Base-by-base conservation (phyloP, 2,888 invertebrate species). In the Syrista parreyssii region DNA sequence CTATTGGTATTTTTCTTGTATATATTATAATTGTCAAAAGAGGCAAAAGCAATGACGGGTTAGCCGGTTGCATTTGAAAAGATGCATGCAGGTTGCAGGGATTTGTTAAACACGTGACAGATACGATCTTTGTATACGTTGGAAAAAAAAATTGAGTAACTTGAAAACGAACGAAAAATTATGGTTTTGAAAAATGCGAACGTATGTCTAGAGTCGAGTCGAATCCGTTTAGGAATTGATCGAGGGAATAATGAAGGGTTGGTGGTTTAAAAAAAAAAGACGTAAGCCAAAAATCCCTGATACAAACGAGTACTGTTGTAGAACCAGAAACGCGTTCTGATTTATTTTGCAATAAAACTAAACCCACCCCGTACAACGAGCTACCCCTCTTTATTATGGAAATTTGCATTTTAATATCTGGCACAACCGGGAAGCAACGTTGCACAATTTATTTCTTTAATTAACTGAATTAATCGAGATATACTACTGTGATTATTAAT, bases 321-420 rank as follows among this genome's bases (percentile, higher is more conserved):
- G 78, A 83, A 2, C 15, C 81, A 83, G 84, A 78, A 77, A 82
- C 82, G 82, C 77, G 33, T 77, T 55, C 76, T 82, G 80, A 84
- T 84, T 84, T 84, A 82, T 82, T 82, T 79, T 75, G 36, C 76
- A 75, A 78, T 82, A 81, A 81, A 82, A 82, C 78, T 76, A 82
- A 55, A 55, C 75, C 80, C 76, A 75, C 30, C 31, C 33, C 4
- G 36, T 76, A 68, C 55, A 55, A 55, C 23, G 55, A 55, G 55
- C 40, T 55, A 30, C 33, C n/a, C 15, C 33, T 23, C 79, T 71
- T 12, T 34, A 74, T 36, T 33, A 74, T 78, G 73, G 55, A 76
- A 78, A 82, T 84, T 80, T 81, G 79, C 79, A 80, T 84, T 83
- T 85, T 82, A 85, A 85, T 85, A 83, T 82, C 81, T 82, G 76